Evolutionary conservation across 2,888 invertebrate species (phyloP).

Genomic region (Epirrhoe alternata): DNA sequence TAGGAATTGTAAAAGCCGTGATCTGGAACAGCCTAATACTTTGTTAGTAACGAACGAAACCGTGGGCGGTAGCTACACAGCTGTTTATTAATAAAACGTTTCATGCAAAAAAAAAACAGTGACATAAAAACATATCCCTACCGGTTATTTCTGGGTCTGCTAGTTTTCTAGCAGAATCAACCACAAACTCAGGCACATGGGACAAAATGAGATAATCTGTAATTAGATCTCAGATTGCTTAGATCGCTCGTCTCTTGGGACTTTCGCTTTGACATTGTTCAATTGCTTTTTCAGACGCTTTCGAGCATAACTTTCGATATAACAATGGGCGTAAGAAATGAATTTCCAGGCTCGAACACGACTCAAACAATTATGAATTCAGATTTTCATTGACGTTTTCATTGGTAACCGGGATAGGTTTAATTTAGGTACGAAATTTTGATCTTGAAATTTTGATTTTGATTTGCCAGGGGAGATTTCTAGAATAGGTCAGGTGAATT

Average conservation of each 20-base stretch:
- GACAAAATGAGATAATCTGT: conserved; percentile 41
- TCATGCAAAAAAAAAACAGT: background rate
- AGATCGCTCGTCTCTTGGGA: conserved; percentile 35
- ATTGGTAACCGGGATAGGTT: background rate
- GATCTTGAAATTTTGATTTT: background rate
- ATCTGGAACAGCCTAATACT: background rate
- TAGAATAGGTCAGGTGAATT: background rate
- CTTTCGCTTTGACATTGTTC: conserved; percentile 45
- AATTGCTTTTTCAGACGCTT: conserved; percentile 41
- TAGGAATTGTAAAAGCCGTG: no score
- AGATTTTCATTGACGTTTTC: conserved; percentile 6
- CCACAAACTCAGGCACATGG: conserved; percentile 37
- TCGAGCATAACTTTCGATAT: conserved; percentile 42
- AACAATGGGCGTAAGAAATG: conserved; percentile 43
- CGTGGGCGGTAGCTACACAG: background rate
- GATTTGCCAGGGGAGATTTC: background rate
- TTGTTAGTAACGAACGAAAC: background rate
- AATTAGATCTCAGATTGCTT: conserved; percentile 39
- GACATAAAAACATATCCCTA: conserved; percentile 15
- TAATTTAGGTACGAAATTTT: no score
- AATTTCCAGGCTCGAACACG: conserved; percentile 26
- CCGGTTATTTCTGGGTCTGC: background rate
- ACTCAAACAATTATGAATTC: conserved; percentile 16
- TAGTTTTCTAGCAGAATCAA: conserved; percentile 13
- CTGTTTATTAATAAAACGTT: background rate